Evolutionary conservation across 2,888 invertebrate species (phyloP).

Genomic region (Drosophila tanythrix): DNA sequence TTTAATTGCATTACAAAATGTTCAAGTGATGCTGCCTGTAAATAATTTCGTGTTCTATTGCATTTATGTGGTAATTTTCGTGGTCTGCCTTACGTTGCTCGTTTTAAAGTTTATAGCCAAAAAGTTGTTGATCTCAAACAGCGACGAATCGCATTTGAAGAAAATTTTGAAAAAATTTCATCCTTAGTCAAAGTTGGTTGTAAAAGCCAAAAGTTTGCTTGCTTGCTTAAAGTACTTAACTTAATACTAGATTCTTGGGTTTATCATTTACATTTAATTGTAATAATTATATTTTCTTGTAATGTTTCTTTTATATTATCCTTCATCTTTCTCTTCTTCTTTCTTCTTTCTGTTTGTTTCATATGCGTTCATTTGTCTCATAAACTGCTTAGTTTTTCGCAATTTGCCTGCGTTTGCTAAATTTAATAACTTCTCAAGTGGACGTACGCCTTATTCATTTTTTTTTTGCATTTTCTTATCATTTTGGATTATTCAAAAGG

Average conservation of each 20-base stretch:
- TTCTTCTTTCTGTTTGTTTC: background rate
- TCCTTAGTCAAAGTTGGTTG: constrained; percentile 75
- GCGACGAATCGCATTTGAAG: constrained; percentile 38
- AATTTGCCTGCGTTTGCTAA: constrained; percentile 30
- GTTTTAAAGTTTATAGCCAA: constrained; percentile 79
- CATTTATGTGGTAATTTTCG: constrained; percentile 77
- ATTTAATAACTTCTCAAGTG: constrained; percentile 69
- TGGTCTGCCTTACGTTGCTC: constrained; percentile 76
- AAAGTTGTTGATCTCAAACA: constrained; percentile 55
- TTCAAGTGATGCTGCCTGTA: constrained; percentile 71
- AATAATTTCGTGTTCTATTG: constrained; percentile 79
- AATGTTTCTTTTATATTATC: constrained; percentile 40
- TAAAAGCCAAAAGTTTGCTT: constrained; percentile 78
- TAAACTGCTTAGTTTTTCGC: constrained; percentile 54
- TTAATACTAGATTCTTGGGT: constrained; percentile 60
- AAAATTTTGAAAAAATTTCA: constrained; percentile 76
- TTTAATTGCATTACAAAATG: constrained; percentile 73
- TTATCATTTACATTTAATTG: constrained; percentile 74
- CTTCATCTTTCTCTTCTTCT: background rate
- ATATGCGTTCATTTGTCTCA: constrained; percentile 24
- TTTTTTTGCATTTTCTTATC: constrained; percentile 22
- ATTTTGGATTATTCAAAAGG: constrained; percentile 60
- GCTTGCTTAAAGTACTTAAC: constrained; percentile 60
- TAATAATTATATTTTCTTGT: constrained; percentile 61
- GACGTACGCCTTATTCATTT: constrained; percentile 50